Base-by-base conservation (phyloP, 2,113 vertebrate genomes). In the Progne subis region DNA sequence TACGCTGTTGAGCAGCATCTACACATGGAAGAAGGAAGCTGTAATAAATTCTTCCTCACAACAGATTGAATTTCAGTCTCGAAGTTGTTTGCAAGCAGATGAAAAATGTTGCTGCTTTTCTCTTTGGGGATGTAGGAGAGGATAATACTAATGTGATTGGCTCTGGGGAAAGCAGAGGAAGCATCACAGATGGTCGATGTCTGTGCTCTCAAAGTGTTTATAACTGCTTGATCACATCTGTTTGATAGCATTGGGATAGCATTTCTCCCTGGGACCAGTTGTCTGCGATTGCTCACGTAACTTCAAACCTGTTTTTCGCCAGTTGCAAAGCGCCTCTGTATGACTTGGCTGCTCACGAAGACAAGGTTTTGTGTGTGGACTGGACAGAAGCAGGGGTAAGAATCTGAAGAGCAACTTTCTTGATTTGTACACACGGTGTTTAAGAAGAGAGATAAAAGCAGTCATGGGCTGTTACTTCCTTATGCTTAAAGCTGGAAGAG, bases 281-380 rank as follows among this genome's bases (percentile, higher is more conserved):
- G 53, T 60, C 41, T 79, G 8, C 68, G 39, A 70, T 50, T 77
- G 46, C 56, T 92, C 14, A 57, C 0, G 0, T 74, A 81, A 68
- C 24, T 84, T 84, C 61, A 82, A 59, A 28, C 85, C 37, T 96
- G 25, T 86, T 80, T 88, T 60, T 92, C 86, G 91, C 49, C 90
- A 99, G 99, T 95, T 99, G 98, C 97, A 99, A 99, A 96, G 99
- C 99, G 82, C 99, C 99, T 81, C 98, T 99, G 12, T 99, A 99
- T 85, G 99, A 99, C 88, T 79, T 99, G 96, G 98, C 99, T n/a
- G 99, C 99, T 92, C 99, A 99, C 6, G 98, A 99, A 97, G 99
- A 99, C 96, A 99, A 99, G 96, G 99, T 99, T 92, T 97, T 99
- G 41, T 99, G 99, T 94, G 99, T 99, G 87, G 99, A 99, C 95